Evolutionary conservation across 2,113 vertebrate species (phyloP).

Genomic region (Lycocorax pyrrhopterus): DNA sequence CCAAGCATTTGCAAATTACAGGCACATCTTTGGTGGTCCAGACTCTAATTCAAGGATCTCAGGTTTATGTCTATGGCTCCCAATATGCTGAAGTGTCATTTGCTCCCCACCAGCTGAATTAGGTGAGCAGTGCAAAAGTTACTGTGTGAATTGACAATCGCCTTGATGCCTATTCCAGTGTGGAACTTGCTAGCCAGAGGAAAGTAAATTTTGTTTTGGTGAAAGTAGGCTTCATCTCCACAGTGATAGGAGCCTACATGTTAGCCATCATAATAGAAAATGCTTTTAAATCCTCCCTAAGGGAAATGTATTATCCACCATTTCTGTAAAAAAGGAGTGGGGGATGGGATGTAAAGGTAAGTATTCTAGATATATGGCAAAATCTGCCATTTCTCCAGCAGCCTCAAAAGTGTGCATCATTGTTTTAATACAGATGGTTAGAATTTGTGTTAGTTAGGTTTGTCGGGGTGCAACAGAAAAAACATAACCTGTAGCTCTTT

Average conservation of each 20-base stretch:
- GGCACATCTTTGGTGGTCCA: neutral
- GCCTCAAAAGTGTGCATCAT: constrained; percentile 13
- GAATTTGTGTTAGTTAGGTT: constrained; percentile 11
- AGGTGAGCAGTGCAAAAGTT: neutral
- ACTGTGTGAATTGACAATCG: neutral
- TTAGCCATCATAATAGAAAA: constrained; percentile 50
- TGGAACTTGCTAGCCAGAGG: neutral
- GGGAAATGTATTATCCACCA: constrained; percentile 49
- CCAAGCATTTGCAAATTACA: neutral
- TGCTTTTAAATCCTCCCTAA: constrained; percentile 62
- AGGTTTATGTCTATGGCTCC: neutral
- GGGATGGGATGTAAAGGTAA: neutral
- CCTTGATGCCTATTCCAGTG: neutral
- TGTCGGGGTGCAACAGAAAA: neutral
- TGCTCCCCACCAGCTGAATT: neutral
- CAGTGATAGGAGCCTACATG: constrained; percentile 26
- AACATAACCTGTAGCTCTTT: neutral
- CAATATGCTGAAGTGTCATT: neutral
- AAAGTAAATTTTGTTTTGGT: constrained; percentile 17
- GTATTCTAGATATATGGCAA: constrained; percentile 55
- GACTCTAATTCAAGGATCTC: neutral
- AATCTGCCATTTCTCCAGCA: constrained; percentile 53
- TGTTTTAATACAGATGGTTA: constrained; percentile 52
- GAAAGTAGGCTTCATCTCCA: constrained; percentile 9
- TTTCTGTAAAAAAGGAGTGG: constrained; percentile 61